Conservation (phyloP, 2,888 invertebrate species). For the Isoperla grammatica region DNA sequence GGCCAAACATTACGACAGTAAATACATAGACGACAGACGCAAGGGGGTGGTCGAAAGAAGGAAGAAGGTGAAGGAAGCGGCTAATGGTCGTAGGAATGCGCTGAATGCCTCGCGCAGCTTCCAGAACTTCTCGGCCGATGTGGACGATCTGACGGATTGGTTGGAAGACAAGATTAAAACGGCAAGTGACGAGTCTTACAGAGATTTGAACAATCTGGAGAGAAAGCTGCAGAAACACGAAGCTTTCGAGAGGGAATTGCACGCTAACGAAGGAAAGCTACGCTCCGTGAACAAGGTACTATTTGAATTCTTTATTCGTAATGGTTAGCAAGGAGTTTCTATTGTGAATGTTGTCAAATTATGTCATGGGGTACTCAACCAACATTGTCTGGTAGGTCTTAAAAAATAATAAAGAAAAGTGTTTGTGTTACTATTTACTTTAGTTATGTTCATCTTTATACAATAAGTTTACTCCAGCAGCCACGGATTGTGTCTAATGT, state of each 20-base stretch:
- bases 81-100: slow-evolving; percentile 65
- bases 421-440: too few relatives aligned
- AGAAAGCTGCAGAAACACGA: slow-evolving; percentile 93
- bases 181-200: slow-evolving; percentile 87
- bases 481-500: too few relatives aligned
- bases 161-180: slow-evolving; percentile 86
- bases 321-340: too few relatives aligned
- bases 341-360: too few relatives aligned
- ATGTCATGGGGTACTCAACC: too few relatives aligned
- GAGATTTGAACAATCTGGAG: slow-evolving; percentile 83
- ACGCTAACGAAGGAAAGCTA: slow-evolving; percentile 90
- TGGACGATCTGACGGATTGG: slow-evolving; percentile 86
- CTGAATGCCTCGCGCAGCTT: slow-evolving; percentile 81
- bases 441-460: too few relatives aligned
- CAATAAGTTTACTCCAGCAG: too few relatives aligned
- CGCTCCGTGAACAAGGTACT: slow-evolving; percentile 72
- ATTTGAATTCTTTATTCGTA: too few relatives aligned
- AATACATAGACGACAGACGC: slow-evolving; percentile 65
- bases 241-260: slow-evolving; percentile 91
- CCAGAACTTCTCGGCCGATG: slow-evolving; percentile 89
- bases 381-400: too few relatives aligned
- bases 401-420: too few relatives aligned
- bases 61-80: slow-evolving; percentile 66
- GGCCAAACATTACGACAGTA: slow-evolving; percentile 72
- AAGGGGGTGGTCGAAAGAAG: slow-evolving; percentile 70